These are phyloP conservation scores for Pangasius mekongensis DNA, from an alignment of 2,797 vertebrate species.

Conservation along the genomic window DNA sequence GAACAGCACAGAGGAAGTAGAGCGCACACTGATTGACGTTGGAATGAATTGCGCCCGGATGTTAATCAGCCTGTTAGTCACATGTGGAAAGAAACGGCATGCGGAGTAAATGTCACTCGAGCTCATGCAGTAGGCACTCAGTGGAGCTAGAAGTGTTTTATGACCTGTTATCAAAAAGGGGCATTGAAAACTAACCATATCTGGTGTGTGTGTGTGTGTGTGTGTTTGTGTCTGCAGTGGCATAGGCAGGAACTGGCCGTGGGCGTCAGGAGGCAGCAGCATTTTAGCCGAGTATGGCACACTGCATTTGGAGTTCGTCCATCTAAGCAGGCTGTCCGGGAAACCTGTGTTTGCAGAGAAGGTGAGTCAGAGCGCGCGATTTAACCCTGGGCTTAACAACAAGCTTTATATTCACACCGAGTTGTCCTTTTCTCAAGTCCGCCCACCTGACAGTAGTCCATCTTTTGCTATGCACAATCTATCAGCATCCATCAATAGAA, in stretches of 20 bases:
- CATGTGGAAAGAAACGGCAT: neutral
- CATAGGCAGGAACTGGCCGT: slow-evolving; percentile 96
- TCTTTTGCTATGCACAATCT: neutral
- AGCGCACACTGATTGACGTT: neutral
- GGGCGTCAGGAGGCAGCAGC: slow-evolving; percentile 98
- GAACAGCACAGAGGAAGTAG: neutral
- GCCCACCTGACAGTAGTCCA: neutral
- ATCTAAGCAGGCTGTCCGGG: slow-evolving; percentile 91
- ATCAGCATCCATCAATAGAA: neutral
- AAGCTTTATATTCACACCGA: neutral
- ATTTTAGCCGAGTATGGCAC: slow-evolving; percentile 98
- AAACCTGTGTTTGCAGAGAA: slow-evolving; percentile 93
- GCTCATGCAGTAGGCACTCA: neutral
- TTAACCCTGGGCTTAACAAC: neutral
- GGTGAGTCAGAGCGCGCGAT: slow-evolving; percentile 71
- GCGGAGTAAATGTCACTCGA: neutral
- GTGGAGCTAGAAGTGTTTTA: neutral
- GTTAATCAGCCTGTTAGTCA: neutral
- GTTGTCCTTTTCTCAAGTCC: neutral
- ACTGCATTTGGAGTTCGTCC: slow-evolving; percentile 95
- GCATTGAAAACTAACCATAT: slow-evolving; percentile 3
- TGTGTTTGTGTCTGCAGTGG: slow-evolving; percentile 74
- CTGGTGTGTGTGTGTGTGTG: slow-evolving; percentile 18
- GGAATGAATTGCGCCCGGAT: neutral
- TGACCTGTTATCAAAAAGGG: neutral